These are phyloP conservation scores for Butastur rufipennis DNA, from an alignment of 2,113 vertebrate species.

Conservation along the genomic window DNA sequence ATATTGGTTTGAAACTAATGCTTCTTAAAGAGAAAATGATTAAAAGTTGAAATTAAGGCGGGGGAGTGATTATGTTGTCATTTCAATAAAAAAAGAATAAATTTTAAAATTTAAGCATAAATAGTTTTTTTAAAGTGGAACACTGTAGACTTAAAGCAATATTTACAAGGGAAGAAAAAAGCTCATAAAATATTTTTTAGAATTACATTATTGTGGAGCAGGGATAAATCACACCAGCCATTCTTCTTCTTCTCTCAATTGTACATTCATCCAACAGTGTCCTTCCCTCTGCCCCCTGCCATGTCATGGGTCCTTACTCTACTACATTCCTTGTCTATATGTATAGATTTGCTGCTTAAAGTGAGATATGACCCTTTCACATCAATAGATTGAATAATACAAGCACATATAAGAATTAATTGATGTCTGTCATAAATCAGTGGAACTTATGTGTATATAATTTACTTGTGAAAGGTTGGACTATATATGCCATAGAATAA, in stretches of 20 bases:
- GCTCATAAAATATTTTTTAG: neutral
- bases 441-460: neutral
- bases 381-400: neutral
- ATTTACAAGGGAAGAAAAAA: neutral
- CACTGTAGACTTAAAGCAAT: neutral
- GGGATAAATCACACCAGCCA: accelerated
- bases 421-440: neutral
- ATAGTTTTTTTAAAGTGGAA: neutral
- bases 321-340: neutral
- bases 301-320: accelerated
- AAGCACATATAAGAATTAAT: neutral
- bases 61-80: neutral
- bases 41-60: neutral
- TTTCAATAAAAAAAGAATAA: neutral
- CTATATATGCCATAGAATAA: neutral
- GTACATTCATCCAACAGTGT: accelerated
- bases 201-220: neutral
- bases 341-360: neutral
- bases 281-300: neutral
- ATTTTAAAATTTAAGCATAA: neutral
- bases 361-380: neutral
- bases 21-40: neutral
- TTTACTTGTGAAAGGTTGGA: neutral
- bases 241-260: neutral
- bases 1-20: neutral